Conservation (phyloP, 2,888 invertebrate species). For the Liopterus haemorrhoidalis region DNA sequence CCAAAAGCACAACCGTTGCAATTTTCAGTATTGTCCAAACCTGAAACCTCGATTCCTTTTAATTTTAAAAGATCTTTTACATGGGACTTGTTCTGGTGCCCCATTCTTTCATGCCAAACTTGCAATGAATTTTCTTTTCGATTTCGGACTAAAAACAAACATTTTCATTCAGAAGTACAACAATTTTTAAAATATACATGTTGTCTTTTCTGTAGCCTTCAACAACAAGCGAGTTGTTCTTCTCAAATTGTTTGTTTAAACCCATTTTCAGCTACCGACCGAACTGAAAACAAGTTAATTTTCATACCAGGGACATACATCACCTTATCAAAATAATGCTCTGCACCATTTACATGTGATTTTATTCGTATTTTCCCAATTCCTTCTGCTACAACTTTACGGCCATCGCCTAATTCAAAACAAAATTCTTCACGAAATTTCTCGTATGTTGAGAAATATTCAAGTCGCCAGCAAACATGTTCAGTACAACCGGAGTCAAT, state of each 20-base stretch:
- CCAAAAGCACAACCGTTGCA: conserved; percentile 22
- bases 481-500: conserved; percentile 22
- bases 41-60: too few relatives aligned
- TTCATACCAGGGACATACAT: conserved; percentile 22
- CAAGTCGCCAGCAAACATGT: conserved; percentile 20
- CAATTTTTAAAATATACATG: not conserved
- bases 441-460: conserved; percentile 17
- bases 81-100: conserved; percentile 1
- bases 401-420: conserved; percentile 17
- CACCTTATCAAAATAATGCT: conserved; percentile 20
- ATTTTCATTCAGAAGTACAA: not conserved
- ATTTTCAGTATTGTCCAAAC: conserved; percentile 1
- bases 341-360: conserved; percentile 16
- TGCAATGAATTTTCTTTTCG: conserved; percentile 3
- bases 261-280: conserved; percentile 17
- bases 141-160: conserved; percentile 1
- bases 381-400: conserved; percentile 16
- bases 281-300: conserved; percentile 20
- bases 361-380: conserved; percentile 12
- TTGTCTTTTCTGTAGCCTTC: not conserved
- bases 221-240: conserved; percentile 4
- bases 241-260: conserved; percentile 16
- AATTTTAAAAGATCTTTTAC: not conserved
- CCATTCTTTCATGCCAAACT: conserved; percentile 1
- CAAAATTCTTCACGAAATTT: conserved; percentile 8